A percentile compares a stretch with the other conserved stretches of the same genome.
phyloP scores from a whole-genome alignment of 2,113 vertebrate species.

The Arizona elegans region DNA sequence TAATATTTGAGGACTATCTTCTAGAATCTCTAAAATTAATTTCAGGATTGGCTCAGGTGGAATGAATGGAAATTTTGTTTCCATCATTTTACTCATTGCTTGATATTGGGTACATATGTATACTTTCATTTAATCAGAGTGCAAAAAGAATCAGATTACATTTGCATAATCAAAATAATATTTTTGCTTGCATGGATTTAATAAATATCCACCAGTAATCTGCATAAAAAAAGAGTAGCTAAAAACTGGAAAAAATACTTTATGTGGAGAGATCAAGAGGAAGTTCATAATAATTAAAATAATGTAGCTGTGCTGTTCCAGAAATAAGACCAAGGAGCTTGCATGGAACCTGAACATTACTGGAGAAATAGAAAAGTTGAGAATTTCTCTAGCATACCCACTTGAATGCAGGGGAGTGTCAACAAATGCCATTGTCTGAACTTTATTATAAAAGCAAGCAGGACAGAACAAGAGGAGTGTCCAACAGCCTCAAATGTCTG shows the following conservation, averaged over 20 bases:
- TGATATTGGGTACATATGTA: neutral
- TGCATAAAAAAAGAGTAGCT: neutral
- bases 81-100: neutral
- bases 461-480: neutral
- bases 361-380: neutral
- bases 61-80: neutral
- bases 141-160: neutral
- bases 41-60: neutral
- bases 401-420: neutral
- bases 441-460: neutral
- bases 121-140: too few species aligned
- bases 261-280: neutral
- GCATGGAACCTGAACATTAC: neutral
- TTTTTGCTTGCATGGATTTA: neutral
- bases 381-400: neutral
- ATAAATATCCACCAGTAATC: neutral
- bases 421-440: neutral
- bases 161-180: neutral
- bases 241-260: neutral
- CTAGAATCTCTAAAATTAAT: neutral
- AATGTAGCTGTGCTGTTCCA: neutral
- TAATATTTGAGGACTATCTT: neutral
- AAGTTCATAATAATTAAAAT: neutral
- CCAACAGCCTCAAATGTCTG: neutral
- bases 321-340: neutral